Conservation (phyloP, 2,888 invertebrate genomes). For the Platerodrilus igneus region DNA sequence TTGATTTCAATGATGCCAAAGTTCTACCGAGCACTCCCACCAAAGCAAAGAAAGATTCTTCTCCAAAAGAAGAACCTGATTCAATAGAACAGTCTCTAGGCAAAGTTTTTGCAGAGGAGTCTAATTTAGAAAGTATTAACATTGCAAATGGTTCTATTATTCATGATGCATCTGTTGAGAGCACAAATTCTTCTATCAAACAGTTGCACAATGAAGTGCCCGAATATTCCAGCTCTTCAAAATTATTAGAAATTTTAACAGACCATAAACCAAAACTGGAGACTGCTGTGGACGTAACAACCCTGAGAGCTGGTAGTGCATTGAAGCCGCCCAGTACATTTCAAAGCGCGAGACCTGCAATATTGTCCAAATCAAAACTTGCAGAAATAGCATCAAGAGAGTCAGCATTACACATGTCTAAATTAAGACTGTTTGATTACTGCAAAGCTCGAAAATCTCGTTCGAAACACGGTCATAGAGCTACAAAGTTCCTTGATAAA, state of each 20-base stretch:
- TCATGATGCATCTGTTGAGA: not conserved
- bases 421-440: too few species aligned
- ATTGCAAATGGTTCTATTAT: conserved; percentile 1
- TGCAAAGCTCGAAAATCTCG: not conserved
- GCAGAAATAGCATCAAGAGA: too few species aligned
- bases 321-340: too few species aligned
- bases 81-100: conserved; percentile 9
- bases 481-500: too few species aligned
- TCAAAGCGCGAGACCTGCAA: too few species aligned
- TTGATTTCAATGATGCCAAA: conserved; percentile 40
- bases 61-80: conserved; percentile 11
- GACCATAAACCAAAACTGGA: conserved; percentile 49
- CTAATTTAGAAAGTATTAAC: not conserved
- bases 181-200: conserved; percentile 36
- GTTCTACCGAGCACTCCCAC: not conserved
- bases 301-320: too few species aligned
- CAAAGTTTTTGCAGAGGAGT: conserved; percentile 16
- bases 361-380: too few species aligned
- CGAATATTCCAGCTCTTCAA: conserved; percentile 49
- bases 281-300: too few species aligned
- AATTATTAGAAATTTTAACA: conserved; percentile 56
- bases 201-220: conserved; percentile 37
- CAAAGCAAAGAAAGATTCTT: conserved; percentile 5
- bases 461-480: too few species aligned
- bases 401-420: too few species aligned